A percentile compares a stretch with the other conserved stretches of the same genome.
phyloP scores from a whole-genome alignment of 2,888 invertebrate genomes.

The Folsomia candida region DNA sequence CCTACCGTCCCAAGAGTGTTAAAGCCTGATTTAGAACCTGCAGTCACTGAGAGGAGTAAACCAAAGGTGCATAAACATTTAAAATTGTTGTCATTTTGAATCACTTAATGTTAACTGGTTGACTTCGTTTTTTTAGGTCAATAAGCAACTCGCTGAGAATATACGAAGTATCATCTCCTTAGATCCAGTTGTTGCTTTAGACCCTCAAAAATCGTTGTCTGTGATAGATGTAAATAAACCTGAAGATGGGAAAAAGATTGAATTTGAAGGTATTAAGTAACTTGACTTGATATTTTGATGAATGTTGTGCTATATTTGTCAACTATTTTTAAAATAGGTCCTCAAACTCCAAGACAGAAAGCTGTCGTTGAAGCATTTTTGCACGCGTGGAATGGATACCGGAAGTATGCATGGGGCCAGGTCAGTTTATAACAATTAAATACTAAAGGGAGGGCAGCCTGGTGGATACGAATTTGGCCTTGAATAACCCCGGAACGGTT shows the following conservation, averaged over 20 bases:
- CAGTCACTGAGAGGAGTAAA: constrained; percentile 13
- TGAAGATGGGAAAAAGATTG: constrained; percentile 12
- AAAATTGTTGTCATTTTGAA: too few species aligned
- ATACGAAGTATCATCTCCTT: constrained; percentile 47
- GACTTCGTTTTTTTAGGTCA: constrained; percentile 7
- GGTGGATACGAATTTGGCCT: too few species aligned
- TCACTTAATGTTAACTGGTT: too few species aligned
- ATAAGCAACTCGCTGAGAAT: constrained; percentile 45
- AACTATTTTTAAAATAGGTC: constrained; percentile 60
- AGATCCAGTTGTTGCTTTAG: constrained; percentile 45
- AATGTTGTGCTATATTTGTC: not conserved
- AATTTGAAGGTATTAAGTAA: constrained; percentile 38
- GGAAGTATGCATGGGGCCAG: constrained; percentile 94
- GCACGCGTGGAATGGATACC: constrained; percentile 94
- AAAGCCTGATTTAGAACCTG: constrained; percentile 31
- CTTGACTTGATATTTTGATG: not conserved
- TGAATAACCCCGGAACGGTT: too few species aligned
- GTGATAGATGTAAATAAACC: constrained; percentile 25
- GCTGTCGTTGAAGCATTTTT: constrained; percentile 85
- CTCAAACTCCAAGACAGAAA: constrained; percentile 74
- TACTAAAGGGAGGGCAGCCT: too few species aligned
- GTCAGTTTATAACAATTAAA: too few species aligned
- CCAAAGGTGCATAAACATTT: too few species aligned
- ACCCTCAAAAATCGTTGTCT: not conserved
- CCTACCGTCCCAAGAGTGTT: constrained; percentile 34